phyloP scores from a whole-genome alignment of 2,113 vertebrate species.

The Perca schrenkii region DNA sequence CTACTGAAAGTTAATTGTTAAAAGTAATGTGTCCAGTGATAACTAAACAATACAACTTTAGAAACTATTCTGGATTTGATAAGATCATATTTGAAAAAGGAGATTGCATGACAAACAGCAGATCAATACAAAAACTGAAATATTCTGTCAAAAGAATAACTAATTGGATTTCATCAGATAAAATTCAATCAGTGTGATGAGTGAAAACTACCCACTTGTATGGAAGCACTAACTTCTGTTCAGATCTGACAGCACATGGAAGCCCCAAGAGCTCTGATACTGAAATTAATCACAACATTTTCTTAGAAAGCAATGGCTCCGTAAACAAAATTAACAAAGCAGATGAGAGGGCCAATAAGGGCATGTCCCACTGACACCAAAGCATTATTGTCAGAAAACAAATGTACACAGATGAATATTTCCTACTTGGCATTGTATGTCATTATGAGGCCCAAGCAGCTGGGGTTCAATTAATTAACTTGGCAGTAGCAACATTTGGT shows the following conservation, averaged over 20 bases:
- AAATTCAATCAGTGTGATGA: constrained; percentile 1
- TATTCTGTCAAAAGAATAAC: background rate
- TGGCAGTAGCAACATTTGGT: constrained; percentile 80
- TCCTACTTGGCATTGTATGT: constrained; percentile 58
- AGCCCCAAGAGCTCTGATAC: constrained; percentile 43
- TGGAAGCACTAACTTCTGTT: constrained; percentile 42
- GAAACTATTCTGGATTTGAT: background rate
- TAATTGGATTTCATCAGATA: constrained; percentile 37
- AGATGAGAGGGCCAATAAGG: constrained; percentile 61
- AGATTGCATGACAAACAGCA: background rate
- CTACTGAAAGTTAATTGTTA: background rate
- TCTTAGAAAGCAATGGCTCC: constrained; percentile 48
- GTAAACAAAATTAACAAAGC: constrained; percentile 74
- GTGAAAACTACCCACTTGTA: constrained; percentile 30
- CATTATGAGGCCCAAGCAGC: constrained; percentile 74
- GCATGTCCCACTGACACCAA: constrained; percentile 70
- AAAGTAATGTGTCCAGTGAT: background rate
- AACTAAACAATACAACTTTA: background rate
- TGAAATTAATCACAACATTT: constrained; percentile 72
- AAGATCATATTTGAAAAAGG: background rate
- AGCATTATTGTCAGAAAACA: constrained; percentile 68
- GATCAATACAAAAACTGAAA: background rate
- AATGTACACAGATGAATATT: constrained; percentile 57
- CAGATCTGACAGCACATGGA: constrained; percentile 38
- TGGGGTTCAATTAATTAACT: constrained; percentile 84